Conservation (phyloP, 1,140 invertebrate genomes). For the Formica exsecta region DNA sequence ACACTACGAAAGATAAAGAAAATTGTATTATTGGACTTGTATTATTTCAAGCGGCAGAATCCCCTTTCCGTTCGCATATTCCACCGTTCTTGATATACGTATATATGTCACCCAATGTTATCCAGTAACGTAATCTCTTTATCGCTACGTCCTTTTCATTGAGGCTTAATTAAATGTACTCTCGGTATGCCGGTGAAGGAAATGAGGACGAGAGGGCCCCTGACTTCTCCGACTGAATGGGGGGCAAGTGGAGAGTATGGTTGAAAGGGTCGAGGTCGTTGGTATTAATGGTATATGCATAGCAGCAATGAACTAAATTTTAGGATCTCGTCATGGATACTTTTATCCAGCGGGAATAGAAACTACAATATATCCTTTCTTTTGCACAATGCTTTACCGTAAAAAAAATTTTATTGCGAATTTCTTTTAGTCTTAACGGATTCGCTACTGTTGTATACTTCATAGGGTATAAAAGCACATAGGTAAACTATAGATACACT, state of each 20-base stretch:
- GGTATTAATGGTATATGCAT: slow-evolving; percentile 56
- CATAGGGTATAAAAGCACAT: neutral
- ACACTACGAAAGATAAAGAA: neutral
- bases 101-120: slow-evolving; percentile 65
- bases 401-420: slow-evolving; percentile 1
- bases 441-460: neutral
- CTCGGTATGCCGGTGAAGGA: slow-evolving; percentile 69
- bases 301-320: slow-evolving; percentile 54
- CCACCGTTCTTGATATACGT: slow-evolving; percentile 44
- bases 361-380: neutral
- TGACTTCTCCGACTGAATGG: slow-evolving; percentile 50
- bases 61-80: neutral
- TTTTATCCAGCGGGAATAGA: neutral
- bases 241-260: slow-evolving; percentile 70
- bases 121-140: slow-evolving; percentile 71
- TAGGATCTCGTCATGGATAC: slow-evolving; percentile 55
- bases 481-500: neutral
- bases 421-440: neutral
- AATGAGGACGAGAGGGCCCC: slow-evolving; percentile 67
- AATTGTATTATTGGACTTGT: neutral
- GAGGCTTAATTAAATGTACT: slow-evolving; percentile 80
- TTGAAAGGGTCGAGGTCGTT: slow-evolving; percentile 75
- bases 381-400: neutral
- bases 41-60: slow-evolving; percentile 1
- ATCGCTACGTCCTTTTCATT: slow-evolving; percentile 80